These are phyloP conservation scores for Vipera ursinii DNA, from an alignment of 2,797 vertebrate genomes.

Conservation along the genomic window DNA sequence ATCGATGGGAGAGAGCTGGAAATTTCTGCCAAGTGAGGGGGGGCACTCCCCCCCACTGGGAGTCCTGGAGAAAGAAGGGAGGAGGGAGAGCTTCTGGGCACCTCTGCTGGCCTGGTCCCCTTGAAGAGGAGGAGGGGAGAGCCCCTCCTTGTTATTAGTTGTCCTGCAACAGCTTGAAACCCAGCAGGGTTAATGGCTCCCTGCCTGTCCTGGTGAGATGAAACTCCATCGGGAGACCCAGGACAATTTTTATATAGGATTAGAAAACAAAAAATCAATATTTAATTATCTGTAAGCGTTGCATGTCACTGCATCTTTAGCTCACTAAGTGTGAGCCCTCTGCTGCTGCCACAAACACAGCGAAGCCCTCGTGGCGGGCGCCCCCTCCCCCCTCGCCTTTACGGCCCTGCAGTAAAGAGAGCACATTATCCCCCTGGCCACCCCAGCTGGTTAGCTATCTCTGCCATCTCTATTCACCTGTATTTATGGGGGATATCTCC, in stretches of 20 bases:
- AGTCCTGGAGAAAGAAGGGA: background rate
- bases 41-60: background rate
- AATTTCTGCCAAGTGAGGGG: background rate
- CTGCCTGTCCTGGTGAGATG: conserved; percentile 83
- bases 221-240: conserved; percentile 97
- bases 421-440: conserved; percentile 71
- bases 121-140: background rate
- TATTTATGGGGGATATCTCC: conserved; percentile 73
- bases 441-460: conserved; percentile 74
- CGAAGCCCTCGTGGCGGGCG: conserved; percentile 84
- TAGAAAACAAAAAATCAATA: conserved; percentile 99
- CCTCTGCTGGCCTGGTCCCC: background rate
- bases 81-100: background rate
- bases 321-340: conserved; percentile 81
- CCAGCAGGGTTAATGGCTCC: conserved; percentile 71
- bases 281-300: conserved; percentile 99
- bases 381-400: conserved; percentile 72
- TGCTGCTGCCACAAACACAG: conserved; percentile 79
- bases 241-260: conserved; percentile 99
- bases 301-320: conserved; percentile 98
- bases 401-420: conserved; percentile 72
- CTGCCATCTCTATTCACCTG: conserved; percentile 77
- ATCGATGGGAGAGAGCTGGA: background rate
- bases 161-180: conserved; percentile 51
- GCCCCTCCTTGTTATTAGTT: conserved; percentile 43